Evolutionary conservation across 2,888 invertebrate species (phyloP), one percentile per base, ranked within the genome.

Genomic region (Euzophera pinguis): DNA sequence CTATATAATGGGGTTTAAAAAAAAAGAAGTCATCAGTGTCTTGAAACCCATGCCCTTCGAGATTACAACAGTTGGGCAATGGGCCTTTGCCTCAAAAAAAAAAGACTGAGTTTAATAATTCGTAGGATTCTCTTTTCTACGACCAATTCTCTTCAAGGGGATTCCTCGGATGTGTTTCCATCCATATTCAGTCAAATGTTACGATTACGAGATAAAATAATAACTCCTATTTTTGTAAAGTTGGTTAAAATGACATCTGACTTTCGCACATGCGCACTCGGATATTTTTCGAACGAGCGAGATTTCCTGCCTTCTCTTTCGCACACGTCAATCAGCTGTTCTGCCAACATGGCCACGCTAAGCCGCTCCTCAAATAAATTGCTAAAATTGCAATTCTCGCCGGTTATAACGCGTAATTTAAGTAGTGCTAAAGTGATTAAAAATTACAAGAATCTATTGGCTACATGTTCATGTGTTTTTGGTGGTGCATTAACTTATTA

Each of bases 261-360:
- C 7, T 6, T 16, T 29, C 59, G 63, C 74, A 68, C 73, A 73
- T 73, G 74, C 71, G 71, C 41, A 12, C 0, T 32, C 32, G 10
- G 7, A 37, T n/a, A 38, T 50, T 27, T n/a, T n/a, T n/a, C n/a
- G n/a, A n/a, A n/a, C n/a, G n/a, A n/a, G n/a, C n/a, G n/a, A n/a
- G n/a, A n/a, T n/a, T n/a, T n/a, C n/a, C n/a, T n/a, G 6, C 35
- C 38, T 53, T 45, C 3, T 49, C 14, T 77, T 75, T 75, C 74
- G 57, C 67, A 78, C 64, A 71, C 61, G 76, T 78, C 78, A 76
- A 74, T 76, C 78, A 78, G 75, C 82, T 81, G 83, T 82, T 80
- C 73, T 80, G 63, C 75, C 84, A 91, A 87, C 83, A 91, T 91
- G 91, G 91, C 91, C 73, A 84, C 89, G 75, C 53, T 90, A 65